Evolutionary conservation across 2,113 vertebrate genomes (phyloP), one percentile per base, ranked within the genome.

Genomic region (Carassius gibelio): DNA sequence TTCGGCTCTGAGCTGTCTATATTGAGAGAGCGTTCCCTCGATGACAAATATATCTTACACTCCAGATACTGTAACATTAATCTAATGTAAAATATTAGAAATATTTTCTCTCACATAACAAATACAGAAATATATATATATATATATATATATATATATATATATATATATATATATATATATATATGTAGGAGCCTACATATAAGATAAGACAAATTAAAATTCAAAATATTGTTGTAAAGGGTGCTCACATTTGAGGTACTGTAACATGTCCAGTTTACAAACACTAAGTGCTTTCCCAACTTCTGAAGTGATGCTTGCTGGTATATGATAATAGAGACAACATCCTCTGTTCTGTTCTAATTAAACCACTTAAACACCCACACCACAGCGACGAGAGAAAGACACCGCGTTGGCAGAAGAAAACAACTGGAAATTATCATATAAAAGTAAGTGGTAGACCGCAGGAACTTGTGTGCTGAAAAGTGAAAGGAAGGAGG

Each of bases 341-440:
- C 69, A 81, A 76, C 75, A 75, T 72, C 69, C 50, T 62, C 82
- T 77, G 45, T 81, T 85, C 55, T 83, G 80, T 83, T 75, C 64
- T 84, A 88, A 82, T 86, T 88, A 83, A 77, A 83, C 61, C 84
- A 75, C 81, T 86, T 86, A 83, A 78, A 88, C 48, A 75, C 84
- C 69, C 80, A 74, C 79, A 75, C 72, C 66, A 13, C 69, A 59
- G 59, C 66, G 19, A 30, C n/a, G 75, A 79, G 59, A 83, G 48
- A 45, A 82, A 75, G 68, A 84, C 59, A 62, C 23, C 1, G 17
- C 50, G 26, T 42, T 55, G 36, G 57, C 77, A 72, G 23, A 8
- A 74, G 45, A 81, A 75, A 81, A 52, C 78, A 66, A 81, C 78
- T 75, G 62, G 26, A 55, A 79, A 79, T 79, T 34, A 79, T 79